Evolutionary conservation across 1,140 invertebrate genomes (phyloP), one percentile per base, ranked within the genome.

Genomic region (Panagrolaimus sp.): DNA sequence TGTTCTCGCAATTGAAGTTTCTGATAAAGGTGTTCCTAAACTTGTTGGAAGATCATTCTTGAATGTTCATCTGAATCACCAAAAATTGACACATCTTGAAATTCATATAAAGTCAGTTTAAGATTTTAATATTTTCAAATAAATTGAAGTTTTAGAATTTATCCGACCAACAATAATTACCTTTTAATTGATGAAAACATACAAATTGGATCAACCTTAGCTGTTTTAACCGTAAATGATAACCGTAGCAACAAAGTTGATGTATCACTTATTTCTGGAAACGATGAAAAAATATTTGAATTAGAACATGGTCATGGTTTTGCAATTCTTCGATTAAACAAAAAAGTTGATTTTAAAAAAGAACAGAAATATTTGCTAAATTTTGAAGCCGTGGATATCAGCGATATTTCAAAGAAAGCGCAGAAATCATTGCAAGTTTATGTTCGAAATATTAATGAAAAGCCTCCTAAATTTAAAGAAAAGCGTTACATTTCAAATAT

Each of bases 251-350:
- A 38, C 7, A 21, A 21, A 58, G 17, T 28, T 21, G 52, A 58
- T 12, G 17, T 58, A n/a, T 58, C 52, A 58, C 52, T 58, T 28
- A 28, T 21, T 6, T 58, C 15, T 21, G 52, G 52, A 58, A 58
- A 58, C 28, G 52, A 58, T 12, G 52, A 21, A 12, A 28, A 58
- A 58, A 58, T 58, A 28, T 58, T 58, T 58, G 21, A 58, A 58
- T 28, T 58, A 12, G 52, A 58, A 58, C 14, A 58, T 21, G 52
- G 52, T 21, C 52, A 58, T 58, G 52, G 52, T 26, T 58, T 58
- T 58, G 52, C 52, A 26, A 58, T 58, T 17, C 28, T 58, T n/a
- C 15, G 52, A 58, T 8, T 58, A n/a, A 58, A 58, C 10, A 58
- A 58, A 58, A 58, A 58, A 28, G 21, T 58, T 12, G 28, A 58